Conservation (phyloP, 1,140 invertebrate genomes). For the Uloborus diversus region DNA sequence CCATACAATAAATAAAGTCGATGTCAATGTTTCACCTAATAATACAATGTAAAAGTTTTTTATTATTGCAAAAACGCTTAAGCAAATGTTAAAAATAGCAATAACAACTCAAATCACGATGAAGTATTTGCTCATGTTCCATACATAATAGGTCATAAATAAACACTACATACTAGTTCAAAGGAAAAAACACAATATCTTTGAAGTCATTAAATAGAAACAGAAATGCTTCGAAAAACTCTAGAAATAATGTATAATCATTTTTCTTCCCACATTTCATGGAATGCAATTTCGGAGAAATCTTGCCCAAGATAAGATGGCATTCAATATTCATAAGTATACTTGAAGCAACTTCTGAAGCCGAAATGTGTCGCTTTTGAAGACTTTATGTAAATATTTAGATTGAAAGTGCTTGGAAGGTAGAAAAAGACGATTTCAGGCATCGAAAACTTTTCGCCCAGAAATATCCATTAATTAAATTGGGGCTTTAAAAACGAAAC, state of each 20-base stretch:
- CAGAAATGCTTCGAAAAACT: slow-evolving; percentile 34
- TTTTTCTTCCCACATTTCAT: slow-evolving; percentile 17
- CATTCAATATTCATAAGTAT: slow-evolving; percentile 52
- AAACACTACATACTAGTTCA: too few relatives aligned
- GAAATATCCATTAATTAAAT: slow-evolving; percentile 48
- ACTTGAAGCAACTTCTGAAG: background rate
- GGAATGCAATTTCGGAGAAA: slow-evolving; percentile 31
- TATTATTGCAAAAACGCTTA: too few relatives aligned
- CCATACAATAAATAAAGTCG: too few relatives aligned
- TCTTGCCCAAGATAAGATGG: slow-evolving; percentile 27
- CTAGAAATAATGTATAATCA: slow-evolving; percentile 39
- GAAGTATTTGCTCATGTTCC: too few relatives aligned
- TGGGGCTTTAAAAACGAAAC: slow-evolving; percentile 22
- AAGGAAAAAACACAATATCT: too few relatives aligned
- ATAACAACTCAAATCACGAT: too few relatives aligned
- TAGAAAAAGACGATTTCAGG: background rate
- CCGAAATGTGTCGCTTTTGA: slow-evolving; percentile 21
- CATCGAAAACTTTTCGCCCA: background rate
- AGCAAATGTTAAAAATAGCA: too few relatives aligned
- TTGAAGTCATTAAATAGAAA: slow-evolving; percentile 16
- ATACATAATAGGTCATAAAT: too few relatives aligned
- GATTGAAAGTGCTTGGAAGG: slow-evolving; percentile 18
- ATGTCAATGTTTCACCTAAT: too few relatives aligned
- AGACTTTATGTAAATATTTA: slow-evolving; percentile 51
- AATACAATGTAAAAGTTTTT: too few relatives aligned